Evolutionary conservation across 2,113 vertebrate species (phyloP), one percentile per base, ranked within the genome.

Genomic region (Podarcis cretensis): DNA sequence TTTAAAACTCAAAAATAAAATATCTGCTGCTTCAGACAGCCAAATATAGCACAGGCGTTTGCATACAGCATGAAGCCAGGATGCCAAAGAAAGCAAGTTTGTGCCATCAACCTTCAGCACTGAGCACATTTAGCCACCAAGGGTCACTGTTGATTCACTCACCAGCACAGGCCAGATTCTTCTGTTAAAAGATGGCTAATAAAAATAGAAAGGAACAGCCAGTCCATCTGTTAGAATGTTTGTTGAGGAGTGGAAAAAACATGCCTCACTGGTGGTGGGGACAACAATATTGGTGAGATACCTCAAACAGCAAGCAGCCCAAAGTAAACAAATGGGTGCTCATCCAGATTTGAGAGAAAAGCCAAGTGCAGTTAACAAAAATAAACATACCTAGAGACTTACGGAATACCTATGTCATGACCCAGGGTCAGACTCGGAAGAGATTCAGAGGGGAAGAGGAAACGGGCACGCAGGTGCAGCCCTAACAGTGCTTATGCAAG

Each of bases 61-160:
- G 35, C 32, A 1, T 77, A 57, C 6, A 16, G 91, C 84, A 66
- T 0, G n/a, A 0, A 81, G 0, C 3, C 54, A 63, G 5, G 73
- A 74, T 63, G 27, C 5, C 30, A 18, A 12, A 6, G 37, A 83
- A 78, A 10, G 12, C 10, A 93, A 76, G 69, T n/a, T 43, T 90
- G 5, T 0, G 18, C 35, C 20, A 23, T 35, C 82, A 78, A 91
- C 74, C 37, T 84, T 37, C 81, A 92, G 86, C 83, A 94, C 86
- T 89, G 83, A 90, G 65, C 71, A 21, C n/a, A 83, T 93, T 89
- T 87, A 91, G 86, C 94, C 94, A 94, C 93, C 90, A 91, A 91
- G 92, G 92, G 94, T 95, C 95, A 96, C 91, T 95, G 95, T 90
- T 95, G 94, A 93, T 88, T 93, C 93, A 87, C 12, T 92, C 77